Base-by-base conservation (phyloP, 2,797 vertebrate genomes). In the Thamnophis elegans region DNA sequence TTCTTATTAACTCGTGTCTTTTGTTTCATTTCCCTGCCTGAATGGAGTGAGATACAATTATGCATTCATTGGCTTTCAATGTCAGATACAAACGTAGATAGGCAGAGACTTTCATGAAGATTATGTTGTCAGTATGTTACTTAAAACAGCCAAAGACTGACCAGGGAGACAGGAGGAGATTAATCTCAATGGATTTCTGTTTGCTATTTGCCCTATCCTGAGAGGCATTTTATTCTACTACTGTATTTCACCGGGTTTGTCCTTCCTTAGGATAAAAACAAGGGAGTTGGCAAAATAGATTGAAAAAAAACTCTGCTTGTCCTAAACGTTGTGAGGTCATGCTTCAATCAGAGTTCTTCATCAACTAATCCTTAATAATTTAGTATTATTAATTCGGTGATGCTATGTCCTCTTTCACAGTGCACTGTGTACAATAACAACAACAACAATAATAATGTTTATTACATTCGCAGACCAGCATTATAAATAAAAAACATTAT, bases 31-130 rank as follows among this genome's bases (percentile, higher is more conserved):
- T 56, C 13, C 56, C 28, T 1, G n/a, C 12, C 1, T 62, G 87
- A 93, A 92, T 89, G 25, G 55, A 92, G 28, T 85, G 90, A 92
- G 92, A 95, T 92, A 13, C 87, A 94, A 95, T 95, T 94, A 54
- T 51, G 22, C 92, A 32, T 93, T 93, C 20, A 0, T n/a, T 93
- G 60, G 85, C 60, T 94, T 92, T 88, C 60, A 91, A 42, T 36
- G 62, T 86, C 28, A 92, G 86, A n/a, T 8, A 1, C n/a, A 56
- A 92, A 62, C 22, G 54, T 47, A 89, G 92, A 91, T 88, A 90
- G 0, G 73, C 58, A 93, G 36, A 95, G 85, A 6, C 89, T 93
- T 20, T 94, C 78, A 28, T 18, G 56, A 95, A 91, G 60, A 92
- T 91, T 93, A 60, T 92, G 12, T 91, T 93, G 87, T 93, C 90